Evolutionary conservation across 2,797 vertebrate genomes (phyloP).

Genomic region (Lacerta bilineata): DNA sequence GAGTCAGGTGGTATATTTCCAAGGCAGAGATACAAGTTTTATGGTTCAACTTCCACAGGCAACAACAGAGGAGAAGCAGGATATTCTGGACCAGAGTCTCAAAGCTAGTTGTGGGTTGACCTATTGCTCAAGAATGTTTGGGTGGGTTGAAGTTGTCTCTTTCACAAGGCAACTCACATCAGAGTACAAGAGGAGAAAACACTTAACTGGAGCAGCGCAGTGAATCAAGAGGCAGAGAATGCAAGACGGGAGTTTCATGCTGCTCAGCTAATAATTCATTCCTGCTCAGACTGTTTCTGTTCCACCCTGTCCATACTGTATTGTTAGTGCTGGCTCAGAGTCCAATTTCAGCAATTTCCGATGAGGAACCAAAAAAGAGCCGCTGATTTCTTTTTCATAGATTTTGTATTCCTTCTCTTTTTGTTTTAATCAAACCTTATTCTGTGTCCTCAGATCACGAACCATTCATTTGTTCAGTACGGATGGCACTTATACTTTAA

Average conservation of each 20-base stretch:
- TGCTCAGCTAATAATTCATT: slow-evolving; percentile 8
- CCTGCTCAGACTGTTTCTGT: slow-evolving; percentile 23
- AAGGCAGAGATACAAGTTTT: neutral
- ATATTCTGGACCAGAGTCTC: neutral
- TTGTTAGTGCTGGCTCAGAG: slow-evolving; percentile 20
- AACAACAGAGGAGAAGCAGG: neutral
- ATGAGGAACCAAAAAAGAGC: slow-evolving; percentile 29
- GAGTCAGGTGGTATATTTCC: neutral
- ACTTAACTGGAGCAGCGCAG: slow-evolving; percentile 48
- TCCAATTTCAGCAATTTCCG: slow-evolving; percentile 48
- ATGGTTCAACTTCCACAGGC: neutral
- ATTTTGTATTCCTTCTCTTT: neutral
- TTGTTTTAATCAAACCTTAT: neutral
- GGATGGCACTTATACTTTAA: neutral
- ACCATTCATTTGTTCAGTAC: neutral
- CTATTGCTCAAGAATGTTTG: slow-evolving; percentile 20
- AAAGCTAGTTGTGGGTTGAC: neutral
- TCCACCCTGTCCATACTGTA: neutral
- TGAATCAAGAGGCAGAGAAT: slow-evolving; percentile 44
- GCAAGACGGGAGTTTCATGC: slow-evolving; percentile 52
- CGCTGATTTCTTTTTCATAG: slow-evolving; percentile 26
- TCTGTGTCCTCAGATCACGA: slow-evolving; percentile 48
- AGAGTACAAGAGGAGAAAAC: slow-evolving; percentile 38
- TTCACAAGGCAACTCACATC: slow-evolving; percentile 7
- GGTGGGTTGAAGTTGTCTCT: slow-evolving; percentile 5